Evolutionary conservation across 2,113 vertebrate genomes (phyloP).

Genomic region (Cryptotis parvus): DNA sequence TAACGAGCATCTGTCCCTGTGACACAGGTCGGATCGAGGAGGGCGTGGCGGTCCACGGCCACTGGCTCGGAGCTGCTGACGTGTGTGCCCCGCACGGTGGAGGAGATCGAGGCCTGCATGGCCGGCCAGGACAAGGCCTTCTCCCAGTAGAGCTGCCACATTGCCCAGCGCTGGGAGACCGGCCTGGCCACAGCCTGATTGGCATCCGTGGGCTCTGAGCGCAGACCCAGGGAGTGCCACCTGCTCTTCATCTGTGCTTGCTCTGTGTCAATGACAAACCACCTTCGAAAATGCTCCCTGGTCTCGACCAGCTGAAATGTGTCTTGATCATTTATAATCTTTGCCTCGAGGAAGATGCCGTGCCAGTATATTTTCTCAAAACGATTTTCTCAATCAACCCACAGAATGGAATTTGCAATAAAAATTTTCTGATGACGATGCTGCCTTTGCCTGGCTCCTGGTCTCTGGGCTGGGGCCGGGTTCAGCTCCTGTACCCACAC

Average conservation of each 20-base stretch:
- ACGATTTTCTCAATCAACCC: background rate
- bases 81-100: constrained; percentile 95
- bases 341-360: constrained; percentile 47
- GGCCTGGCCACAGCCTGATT: background rate
- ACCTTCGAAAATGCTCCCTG: background rate
- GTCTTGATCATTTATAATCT: background rate
- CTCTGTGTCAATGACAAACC: constrained; percentile 8
- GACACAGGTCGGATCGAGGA: constrained; percentile 97
- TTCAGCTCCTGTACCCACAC: too few relatives aligned
- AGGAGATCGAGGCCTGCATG: constrained; percentile 97
- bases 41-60: constrained; percentile 92
- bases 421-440: constrained; percentile 39
- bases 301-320: background rate
- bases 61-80: constrained; percentile 94
- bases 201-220: background rate
- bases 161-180: background rate
- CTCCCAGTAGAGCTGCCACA: constrained; percentile 60
- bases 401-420: constrained; percentile 65
- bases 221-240: background rate
- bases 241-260: background rate
- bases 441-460: too few relatives aligned
- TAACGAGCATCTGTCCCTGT: background rate
- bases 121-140: constrained; percentile 86
- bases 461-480: too few relatives aligned
- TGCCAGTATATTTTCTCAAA: constrained; percentile 36